phyloP scores from a whole-genome alignment of 2,797 vertebrate species.

The Hippoglossus hippoglossus region DNA sequence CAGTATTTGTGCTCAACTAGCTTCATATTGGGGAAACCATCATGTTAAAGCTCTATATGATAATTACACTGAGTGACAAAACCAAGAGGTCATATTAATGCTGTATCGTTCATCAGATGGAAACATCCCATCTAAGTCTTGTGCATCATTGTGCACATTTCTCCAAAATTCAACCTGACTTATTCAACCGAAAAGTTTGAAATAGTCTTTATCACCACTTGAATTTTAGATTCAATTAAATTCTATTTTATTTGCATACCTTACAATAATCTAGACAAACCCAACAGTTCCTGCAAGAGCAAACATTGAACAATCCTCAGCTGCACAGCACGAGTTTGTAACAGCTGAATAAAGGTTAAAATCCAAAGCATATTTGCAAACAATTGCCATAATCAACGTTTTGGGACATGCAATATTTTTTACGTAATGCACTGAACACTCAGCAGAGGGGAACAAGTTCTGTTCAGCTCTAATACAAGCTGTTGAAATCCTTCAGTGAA shows the following conservation, averaged over 20 bases:
- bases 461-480: background rate
- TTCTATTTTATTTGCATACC: too few relatives aligned
- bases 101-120: background rate
- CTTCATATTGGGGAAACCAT: too few relatives aligned
- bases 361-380: background rate
- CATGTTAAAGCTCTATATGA: background rate
- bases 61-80: background rate
- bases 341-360: too few relatives aligned
- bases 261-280: too few relatives aligned
- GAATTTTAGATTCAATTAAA: too few relatives aligned
- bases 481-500: constrained; percentile 42
- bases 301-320: too few relatives aligned
- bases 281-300: too few relatives aligned
- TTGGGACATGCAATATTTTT: background rate
- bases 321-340: too few relatives aligned
- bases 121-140: background rate
- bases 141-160: background rate
- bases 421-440: background rate
- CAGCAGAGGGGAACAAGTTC: background rate
- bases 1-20: too few relatives aligned
- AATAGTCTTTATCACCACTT: background rate
- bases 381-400: background rate
- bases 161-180: too few relatives aligned
- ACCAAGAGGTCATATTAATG: background rate
- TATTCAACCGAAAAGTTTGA: background rate